Evolutionary conservation across 2,113 vertebrate genomes (phyloP).

Genomic region (Columba janthina): DNA sequence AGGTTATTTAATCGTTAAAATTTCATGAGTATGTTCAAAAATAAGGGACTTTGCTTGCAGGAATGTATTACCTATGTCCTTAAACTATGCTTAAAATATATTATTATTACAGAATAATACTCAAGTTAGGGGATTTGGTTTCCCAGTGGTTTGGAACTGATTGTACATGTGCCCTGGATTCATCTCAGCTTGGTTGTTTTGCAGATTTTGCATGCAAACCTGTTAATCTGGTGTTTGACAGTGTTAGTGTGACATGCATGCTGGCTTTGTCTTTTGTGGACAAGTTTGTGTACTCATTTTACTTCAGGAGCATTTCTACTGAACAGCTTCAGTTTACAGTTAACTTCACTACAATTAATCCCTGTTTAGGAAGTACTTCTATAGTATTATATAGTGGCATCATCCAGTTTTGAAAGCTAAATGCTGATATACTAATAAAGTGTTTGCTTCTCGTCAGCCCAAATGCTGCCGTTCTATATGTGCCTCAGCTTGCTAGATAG

Average conservation of each 20-base stretch:
- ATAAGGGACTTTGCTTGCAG: background rate
- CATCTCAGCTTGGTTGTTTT: background rate
- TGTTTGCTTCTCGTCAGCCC: background rate
- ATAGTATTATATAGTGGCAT: background rate
- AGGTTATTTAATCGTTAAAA: background rate
- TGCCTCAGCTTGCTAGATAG: background rate
- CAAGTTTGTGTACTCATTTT: background rate
- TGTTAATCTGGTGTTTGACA: slow-evolving; percentile 6
- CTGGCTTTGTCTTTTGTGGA: slow-evolving; percentile 12
- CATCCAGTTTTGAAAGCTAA: background rate
- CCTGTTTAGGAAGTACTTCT: background rate
- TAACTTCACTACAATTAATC: background rate
- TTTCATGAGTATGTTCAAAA: background rate
- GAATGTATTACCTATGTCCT: background rate
- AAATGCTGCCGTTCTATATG: background rate
- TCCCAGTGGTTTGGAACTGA: background rate
- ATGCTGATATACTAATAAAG: background rate
- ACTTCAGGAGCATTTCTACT: background rate
- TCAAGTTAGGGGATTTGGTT: background rate
- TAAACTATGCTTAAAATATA: background rate
- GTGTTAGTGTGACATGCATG: slow-evolving; percentile 53
- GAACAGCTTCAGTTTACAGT: background rate
- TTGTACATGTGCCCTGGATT: background rate
- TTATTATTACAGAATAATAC: background rate
- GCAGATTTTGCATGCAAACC: slow-evolving; percentile 55